phyloP scores from a whole-genome alignment of 2,797 vertebrate species.

The Lutjanus argentimaculatus region DNA sequence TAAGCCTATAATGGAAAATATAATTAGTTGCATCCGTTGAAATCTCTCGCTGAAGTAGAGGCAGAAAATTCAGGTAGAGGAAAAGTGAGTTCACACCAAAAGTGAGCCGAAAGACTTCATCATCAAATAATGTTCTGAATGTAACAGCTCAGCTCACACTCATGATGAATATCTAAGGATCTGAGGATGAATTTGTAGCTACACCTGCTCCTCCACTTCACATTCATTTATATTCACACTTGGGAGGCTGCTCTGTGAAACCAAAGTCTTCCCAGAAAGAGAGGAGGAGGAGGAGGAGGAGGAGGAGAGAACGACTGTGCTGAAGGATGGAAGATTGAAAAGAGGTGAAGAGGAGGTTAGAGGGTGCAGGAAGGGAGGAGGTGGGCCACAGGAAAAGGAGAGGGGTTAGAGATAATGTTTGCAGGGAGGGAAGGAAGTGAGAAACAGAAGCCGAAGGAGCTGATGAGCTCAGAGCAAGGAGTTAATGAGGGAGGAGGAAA shows the following conservation, averaged over 20 bases:
- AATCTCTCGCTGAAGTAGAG: neutral
- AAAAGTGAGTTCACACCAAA: neutral
- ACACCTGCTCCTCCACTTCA: conserved; percentile 55
- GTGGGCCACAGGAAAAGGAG: neutral
- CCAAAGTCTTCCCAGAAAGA: neutral
- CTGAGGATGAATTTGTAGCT: conserved; percentile 38
- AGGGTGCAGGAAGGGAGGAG: neutral
- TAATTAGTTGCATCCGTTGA: neutral
- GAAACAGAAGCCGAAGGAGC: conserved; percentile 8
- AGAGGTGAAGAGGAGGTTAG: conserved; percentile 13
- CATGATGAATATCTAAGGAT: conserved; percentile 34
- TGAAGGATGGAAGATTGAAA: conserved; percentile 16
- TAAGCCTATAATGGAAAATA: neutral
- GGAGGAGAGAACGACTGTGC: neutral
- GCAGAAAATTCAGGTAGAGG: neutral
- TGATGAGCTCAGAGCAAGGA: conserved; percentile 37
- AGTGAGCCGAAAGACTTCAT: conserved; percentile 18
- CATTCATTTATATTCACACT: conserved; percentile 50
- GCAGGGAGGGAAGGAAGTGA: neutral
- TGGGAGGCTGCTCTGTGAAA: neutral
- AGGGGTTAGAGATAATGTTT: neutral
- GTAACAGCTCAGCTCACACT: conserved; percentile 32
- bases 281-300: neutral
- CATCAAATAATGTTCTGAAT: conserved; percentile 17
- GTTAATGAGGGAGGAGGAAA: conserved; percentile 39